These are phyloP conservation scores for Pygoscelis antarcticus DNA, from an alignment of 2,113 vertebrate species.

Conservation along the genomic window DNA sequence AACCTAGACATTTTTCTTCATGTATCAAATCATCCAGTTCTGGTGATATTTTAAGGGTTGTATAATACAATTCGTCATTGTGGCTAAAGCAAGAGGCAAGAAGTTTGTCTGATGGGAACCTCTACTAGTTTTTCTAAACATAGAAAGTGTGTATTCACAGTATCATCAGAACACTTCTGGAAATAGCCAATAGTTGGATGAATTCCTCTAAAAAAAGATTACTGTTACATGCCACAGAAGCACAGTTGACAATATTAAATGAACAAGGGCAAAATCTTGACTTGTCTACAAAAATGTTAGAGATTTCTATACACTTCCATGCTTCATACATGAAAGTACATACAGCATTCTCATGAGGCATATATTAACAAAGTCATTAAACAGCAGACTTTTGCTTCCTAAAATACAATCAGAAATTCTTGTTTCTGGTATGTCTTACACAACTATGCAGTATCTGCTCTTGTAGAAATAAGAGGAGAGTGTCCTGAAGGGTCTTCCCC, in stretches of 20 bases:
- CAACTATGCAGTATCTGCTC: background rate
- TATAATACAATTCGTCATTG: background rate
- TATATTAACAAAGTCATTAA: background rate
- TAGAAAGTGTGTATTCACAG: background rate
- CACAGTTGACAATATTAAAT: background rate
- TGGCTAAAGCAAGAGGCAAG: background rate
- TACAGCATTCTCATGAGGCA: background rate
- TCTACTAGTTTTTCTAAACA: background rate
- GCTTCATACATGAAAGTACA: background rate
- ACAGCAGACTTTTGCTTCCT: background rate
- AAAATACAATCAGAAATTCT: background rate
- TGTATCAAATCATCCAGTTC: background rate
- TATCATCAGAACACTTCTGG: background rate
- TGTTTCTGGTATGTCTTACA: background rate
- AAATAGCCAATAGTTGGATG: background rate
- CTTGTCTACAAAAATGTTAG: background rate
- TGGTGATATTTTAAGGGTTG: background rate
- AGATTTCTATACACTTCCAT: background rate
- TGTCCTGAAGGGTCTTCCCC: background rate
- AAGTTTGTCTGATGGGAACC: background rate
- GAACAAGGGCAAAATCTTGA: background rate
- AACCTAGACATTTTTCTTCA: background rate
- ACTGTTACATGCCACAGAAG: background rate
- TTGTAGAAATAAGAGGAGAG: background rate
- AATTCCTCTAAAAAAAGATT: background rate